phyloP scores from a whole-genome alignment of 2,888 invertebrate species.

The Dione vanillae region DNA sequence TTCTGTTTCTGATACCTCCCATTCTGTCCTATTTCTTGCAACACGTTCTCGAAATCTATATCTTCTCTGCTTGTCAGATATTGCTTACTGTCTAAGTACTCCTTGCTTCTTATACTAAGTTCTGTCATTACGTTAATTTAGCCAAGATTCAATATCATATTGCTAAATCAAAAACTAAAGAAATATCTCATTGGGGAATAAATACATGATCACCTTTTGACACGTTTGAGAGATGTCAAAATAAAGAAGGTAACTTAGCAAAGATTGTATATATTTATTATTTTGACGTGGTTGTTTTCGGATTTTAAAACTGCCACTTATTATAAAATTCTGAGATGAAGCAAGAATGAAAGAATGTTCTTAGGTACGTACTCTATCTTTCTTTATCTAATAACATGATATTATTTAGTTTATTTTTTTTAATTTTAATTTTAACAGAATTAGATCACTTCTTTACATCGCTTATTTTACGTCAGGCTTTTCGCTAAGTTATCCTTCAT shows the following conservation, averaged over 20 bases:
- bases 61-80: not conserved
- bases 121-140: not conserved
- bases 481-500: too few species aligned
- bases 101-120: not conserved
- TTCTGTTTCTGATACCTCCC: constrained; percentile 16
- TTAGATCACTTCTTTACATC: too few species aligned
- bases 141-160: not conserved
- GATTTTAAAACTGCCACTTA: not conserved
- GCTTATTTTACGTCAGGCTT: too few species aligned
- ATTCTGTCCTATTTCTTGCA: not conserved
- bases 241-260: not conserved
- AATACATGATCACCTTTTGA: not conserved
- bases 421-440: too few species aligned
- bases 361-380: too few species aligned
- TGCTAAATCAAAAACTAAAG: too few species aligned
- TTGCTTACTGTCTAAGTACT: not conserved
- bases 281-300: too few species aligned
- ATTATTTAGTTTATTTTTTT: too few species aligned
- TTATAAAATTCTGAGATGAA: not conserved
- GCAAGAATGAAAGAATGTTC: too few species aligned
- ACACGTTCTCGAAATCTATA: constrained; percentile 4
- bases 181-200: not conserved
- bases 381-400: too few species aligned
- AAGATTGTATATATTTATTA: not conserved
- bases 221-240: not conserved